Conservation (phyloP, 2,797 vertebrate species). For the Hyperoplus immaculatus region DNA sequence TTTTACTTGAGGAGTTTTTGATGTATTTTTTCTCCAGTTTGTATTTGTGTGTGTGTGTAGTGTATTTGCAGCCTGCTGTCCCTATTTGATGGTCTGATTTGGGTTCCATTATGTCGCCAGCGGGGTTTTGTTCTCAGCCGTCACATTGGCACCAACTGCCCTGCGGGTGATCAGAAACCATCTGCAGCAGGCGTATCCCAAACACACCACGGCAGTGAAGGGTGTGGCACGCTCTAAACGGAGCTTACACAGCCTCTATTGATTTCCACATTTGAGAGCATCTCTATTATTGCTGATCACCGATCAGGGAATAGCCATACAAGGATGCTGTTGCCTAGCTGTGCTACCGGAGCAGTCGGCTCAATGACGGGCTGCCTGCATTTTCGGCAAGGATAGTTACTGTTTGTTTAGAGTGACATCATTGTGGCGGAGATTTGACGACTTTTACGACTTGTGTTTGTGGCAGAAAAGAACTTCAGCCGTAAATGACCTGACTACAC, state of each 20-base stretch:
- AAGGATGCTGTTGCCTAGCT: constrained; percentile 61
- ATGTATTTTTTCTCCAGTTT: constrained; percentile 60
- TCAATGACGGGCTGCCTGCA: constrained; percentile 43
- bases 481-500: constrained; percentile 38
- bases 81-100: constrained; percentile 78
- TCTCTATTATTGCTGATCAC: constrained; percentile 76
- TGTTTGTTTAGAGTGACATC: constrained; percentile 55
- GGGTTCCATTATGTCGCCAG: constrained; percentile 74
- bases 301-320: constrained; percentile 59
- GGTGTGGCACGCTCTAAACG: constrained; percentile 58
- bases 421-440: constrained; percentile 38
- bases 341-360: constrained; percentile 30
- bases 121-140: constrained; percentile 67
- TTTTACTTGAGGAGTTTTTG: constrained; percentile 66
- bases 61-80: constrained; percentile 77
- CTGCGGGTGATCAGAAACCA: constrained; percentile 71
- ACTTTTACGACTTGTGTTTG: constrained; percentile 7
- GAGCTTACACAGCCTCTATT: constrained; percentile 61
- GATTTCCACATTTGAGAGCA: constrained; percentile 77
- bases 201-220: constrained; percentile 51
- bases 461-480: constrained; percentile 36
- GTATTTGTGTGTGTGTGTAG: constrained; percentile 53
- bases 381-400: constrained; percentile 34
- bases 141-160: constrained; percentile 56
- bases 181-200: constrained; percentile 63